Base-by-base conservation (phyloP, 2,113 vertebrate species). In the Hucho hucho region DNA sequence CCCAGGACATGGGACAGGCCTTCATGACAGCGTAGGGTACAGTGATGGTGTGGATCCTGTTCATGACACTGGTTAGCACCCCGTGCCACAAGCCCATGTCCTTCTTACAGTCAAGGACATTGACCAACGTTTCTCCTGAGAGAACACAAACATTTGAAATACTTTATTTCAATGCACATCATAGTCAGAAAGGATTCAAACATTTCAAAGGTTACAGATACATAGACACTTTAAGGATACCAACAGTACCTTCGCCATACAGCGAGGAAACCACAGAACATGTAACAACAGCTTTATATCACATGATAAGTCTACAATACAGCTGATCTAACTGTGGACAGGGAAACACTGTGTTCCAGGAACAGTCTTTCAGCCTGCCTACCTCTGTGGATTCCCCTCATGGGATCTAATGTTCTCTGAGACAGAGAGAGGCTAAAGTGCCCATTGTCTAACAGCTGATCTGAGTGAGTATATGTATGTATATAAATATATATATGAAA, bases 1-100 rank as follows among this genome's bases (percentile, higher is more conserved):
- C 97, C 98, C 98, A 99, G 0, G 97, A 99, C 73, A 99, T 95
- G 0, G 98, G 97, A 80, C 96, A 98, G 59, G 95, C 97, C 87
- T 99, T 99, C 98, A 99, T 99, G 81, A 99, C 96, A 0, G 97
- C 94, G 29, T 99, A 99, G 25, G 98, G 97, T 69, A 99, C 96
- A 0, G 97, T 95, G 87, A 99, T 83, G 1, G 95, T 99, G 87
- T 99, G 96, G 85, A 97, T 95, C 81, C 98, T 95, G 91, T 97
- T 99, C 95, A 99, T 98, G 43, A 99, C 94, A 82, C 96, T 98
- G 86, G 95, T 94, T 24, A 99, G 91, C 76, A 99, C 97, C 20
- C 97, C 96, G 0, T 99, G 97, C 97, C 97, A 99, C 83, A 99
- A 70, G 18, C 97, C 97, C 28, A 96, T 96, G 64, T 99, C 97